Conservation (phyloP, 2,888 invertebrate species). For the Drosophila hawaiiensis region DNA sequence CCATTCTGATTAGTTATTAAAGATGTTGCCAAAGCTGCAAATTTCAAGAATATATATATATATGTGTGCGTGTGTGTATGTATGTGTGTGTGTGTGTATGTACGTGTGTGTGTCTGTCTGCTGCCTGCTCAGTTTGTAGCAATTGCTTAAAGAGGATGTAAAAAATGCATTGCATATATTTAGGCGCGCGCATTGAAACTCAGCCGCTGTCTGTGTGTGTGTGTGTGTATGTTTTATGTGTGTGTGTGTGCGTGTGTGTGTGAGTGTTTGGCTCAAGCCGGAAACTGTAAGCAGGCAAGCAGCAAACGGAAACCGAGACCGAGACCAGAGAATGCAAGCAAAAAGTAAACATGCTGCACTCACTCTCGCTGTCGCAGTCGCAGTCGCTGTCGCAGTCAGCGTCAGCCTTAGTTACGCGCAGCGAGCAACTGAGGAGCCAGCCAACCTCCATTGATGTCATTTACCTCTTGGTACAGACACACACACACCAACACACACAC, state of each 20-base stretch:
- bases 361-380: conserved; percentile 13
- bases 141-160: conserved; percentile 23
- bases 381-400: conserved; percentile 13
- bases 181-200: conserved; percentile 70
- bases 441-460: conserved; percentile 79
- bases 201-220: conserved; percentile 11
- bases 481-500: conserved; percentile 28
- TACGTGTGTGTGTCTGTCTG: conserved; percentile 5
- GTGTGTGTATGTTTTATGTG: conserved; percentile 3
- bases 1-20: conserved; percentile 70
- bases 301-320: conserved; percentile 73
- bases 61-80: not conserved
- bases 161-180: conserved; percentile 62
- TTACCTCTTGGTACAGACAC: conserved; percentile 70
- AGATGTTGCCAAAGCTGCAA: conserved; percentile 50
- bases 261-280: conserved; percentile 61
- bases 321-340: conserved; percentile 63
- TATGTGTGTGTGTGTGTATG: not conserved
- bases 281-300: conserved; percentile 80
- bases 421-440: conserved; percentile 52
- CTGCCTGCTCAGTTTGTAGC: conserved; percentile 1
- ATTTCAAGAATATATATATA: conserved; percentile 11
- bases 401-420: conserved; percentile 13
- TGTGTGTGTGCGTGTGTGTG: conserved; percentile 12
- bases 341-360: conserved; percentile 54